These are phyloP conservation scores for Hipparchia sbordonii DNA, from an alignment of 2,888 invertebrate genomes.

Conservation along the genomic window DNA sequence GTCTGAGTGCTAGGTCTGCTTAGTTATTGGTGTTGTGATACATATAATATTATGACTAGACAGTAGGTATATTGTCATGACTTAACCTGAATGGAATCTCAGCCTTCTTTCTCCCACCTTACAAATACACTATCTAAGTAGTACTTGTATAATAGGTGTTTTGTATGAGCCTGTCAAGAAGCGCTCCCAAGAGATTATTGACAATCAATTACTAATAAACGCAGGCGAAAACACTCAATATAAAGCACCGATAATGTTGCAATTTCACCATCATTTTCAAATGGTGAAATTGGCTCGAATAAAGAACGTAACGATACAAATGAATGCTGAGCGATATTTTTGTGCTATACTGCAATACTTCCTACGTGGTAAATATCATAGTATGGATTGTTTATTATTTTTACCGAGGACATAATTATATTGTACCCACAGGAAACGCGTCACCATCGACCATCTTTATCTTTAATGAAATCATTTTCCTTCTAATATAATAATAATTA, in stretches of 20 bases:
- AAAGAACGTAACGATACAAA: too few relatives aligned
- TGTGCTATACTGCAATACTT: too few relatives aligned
- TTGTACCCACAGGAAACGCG: background rate
- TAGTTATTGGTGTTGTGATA: conserved; percentile 39
- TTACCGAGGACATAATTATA: too few relatives aligned
- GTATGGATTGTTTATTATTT: background rate
- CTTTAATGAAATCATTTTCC: conserved; percentile 23
- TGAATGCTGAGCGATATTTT: too few relatives aligned
- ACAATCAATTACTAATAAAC: too few relatives aligned
- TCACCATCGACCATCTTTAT: conserved; percentile 13
- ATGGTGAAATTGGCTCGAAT: too few relatives aligned
- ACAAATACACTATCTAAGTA: background rate
- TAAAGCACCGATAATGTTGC: too few relatives aligned
- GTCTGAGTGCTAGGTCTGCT: conserved; percentile 43
- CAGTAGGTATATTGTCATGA: conserved; percentile 17
- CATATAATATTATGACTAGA: conserved; percentile 4
- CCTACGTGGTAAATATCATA: background rate
- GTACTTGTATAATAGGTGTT: background rate
- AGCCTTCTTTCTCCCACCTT: conserved; percentile 6
- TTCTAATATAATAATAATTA: conserved; percentile 16
- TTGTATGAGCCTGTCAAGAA: too few relatives aligned
- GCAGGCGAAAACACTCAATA: too few relatives aligned
- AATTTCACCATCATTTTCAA: too few relatives aligned
- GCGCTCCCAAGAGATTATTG: too few relatives aligned
- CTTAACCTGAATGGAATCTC: conserved; percentile 26